Conservation (phyloP, 92 coral and sea anemone species). For the Porites evermanni region DNA sequence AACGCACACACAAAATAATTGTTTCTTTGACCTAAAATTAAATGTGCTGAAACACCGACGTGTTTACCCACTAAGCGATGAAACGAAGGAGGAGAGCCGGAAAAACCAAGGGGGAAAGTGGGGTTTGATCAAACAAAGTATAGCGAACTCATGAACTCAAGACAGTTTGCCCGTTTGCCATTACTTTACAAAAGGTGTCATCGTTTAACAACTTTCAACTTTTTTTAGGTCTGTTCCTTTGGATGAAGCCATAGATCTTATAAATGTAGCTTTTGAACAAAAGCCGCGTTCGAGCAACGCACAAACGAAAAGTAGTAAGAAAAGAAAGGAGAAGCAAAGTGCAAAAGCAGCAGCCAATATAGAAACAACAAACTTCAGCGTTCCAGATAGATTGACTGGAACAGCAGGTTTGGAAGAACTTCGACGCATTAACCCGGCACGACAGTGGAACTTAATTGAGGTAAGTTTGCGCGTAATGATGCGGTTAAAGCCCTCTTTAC, state of each 20-base stretch:
- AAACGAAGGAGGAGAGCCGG: too few species aligned
- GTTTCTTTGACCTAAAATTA: too few species aligned
- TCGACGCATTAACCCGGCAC: slow-evolving; percentile 58
- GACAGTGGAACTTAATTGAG: slow-evolving; percentile 96
- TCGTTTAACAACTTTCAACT: background rate
- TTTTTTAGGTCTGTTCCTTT: slow-evolving; percentile 76
- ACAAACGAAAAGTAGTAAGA: slow-evolving; percentile 27
- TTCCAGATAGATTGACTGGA: slow-evolving; percentile 95
- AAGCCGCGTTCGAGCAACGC: slow-evolving; percentile 40
- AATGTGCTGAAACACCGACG: too few species aligned
- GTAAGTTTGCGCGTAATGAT: slow-evolving; percentile 26
- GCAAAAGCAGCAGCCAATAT: background rate
- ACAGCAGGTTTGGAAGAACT: slow-evolving; percentile 82
- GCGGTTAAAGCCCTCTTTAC: too few species aligned
- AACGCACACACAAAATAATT: too few species aligned
- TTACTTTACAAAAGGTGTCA: too few species aligned
- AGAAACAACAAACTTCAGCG: slow-evolving; percentile 52
- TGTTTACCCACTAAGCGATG: too few species aligned
- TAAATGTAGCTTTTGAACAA: slow-evolving; percentile 97
- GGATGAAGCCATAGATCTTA: slow-evolving; percentile 91
- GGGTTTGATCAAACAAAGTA: too few species aligned
- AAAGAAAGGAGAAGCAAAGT: slow-evolving; percentile 30
- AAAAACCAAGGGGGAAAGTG: too few species aligned
- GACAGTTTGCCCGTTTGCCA: too few species aligned
- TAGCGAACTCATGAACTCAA: too few species aligned